Percentiles rank a stretch among this genome's conserved stretches.
Evolutionary conservation across 92 coral and sea anemone species (phyloP).

Genomic region (Zoanthus sansibaricus): DNA sequence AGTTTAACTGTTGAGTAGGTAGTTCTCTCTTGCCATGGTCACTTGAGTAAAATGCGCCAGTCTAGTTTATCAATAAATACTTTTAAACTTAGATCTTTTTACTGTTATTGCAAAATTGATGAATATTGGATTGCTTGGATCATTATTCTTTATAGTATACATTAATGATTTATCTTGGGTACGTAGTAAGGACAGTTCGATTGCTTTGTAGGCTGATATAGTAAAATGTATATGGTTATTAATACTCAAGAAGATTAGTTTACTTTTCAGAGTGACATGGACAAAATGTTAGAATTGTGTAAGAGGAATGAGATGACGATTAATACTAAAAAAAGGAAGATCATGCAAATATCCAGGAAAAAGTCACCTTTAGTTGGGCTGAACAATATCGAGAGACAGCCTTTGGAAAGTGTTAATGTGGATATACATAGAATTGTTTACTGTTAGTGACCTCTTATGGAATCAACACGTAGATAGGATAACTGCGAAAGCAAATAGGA

Average conservation of each 20-base stretch:
- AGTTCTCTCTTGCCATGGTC: too few species aligned
- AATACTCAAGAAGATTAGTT: slow-evolving; percentile 43
- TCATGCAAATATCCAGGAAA: neutral
- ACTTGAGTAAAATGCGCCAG: too few species aligned
- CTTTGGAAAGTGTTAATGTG: slow-evolving; percentile 38
- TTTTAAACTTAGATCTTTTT: too few species aligned
- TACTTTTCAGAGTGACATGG: slow-evolving; percentile 39
- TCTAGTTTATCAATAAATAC: too few species aligned
- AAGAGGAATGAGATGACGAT: neutral
- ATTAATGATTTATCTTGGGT: neutral
- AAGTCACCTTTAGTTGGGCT: slow-evolving; percentile 47
- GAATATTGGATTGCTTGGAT: too few species aligned
- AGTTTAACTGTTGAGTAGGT: too few species aligned
- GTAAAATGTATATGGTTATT: slow-evolving; percentile 36
- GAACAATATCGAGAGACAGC: slow-evolving; percentile 34
- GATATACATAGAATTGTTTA: slow-evolving; percentile 25
- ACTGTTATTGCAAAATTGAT: too few species aligned
- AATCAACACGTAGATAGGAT: slow-evolving; percentile 40
- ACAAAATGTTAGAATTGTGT: slow-evolving; percentile 11
- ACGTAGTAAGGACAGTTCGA: neutral
- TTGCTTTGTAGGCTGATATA: slow-evolving; percentile 49
- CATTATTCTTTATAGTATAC: too few species aligned
- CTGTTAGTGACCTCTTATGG: slow-evolving; percentile 45
- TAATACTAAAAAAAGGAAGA: neutral
- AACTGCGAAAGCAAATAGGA: neutral